A percentile compares a stretch with the other conserved stretches of the same genome.
Conservation (phyloP, 2,888 invertebrate genomes). For the Furcula furcula region DNA sequence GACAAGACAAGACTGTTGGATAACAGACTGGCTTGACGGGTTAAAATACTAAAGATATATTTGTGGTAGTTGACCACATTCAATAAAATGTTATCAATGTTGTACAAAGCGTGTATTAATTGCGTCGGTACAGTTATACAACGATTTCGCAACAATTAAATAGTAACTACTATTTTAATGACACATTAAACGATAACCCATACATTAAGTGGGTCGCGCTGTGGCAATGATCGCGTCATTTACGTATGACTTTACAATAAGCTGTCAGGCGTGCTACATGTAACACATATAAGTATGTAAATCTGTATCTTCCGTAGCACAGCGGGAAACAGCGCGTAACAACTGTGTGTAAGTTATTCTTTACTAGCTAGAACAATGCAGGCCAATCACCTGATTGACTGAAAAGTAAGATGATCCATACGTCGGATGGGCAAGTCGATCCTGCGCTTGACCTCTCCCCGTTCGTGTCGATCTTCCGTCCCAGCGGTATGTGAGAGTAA, state of each 20-base stretch:
- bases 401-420: too few relatives aligned
- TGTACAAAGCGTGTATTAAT: conserved; percentile 3
- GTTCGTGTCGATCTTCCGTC: too few relatives aligned
- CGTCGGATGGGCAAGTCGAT: too few relatives aligned
- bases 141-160: conserved; percentile 3
- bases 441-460: too few relatives aligned
- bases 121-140: neutral
- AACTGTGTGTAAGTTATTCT: too few relatives aligned
- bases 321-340: neutral
- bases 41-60: too few relatives aligned
- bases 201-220: conserved; percentile 4
- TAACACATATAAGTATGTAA: neutral
- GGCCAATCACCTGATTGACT: too few relatives aligned
- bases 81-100: neutral
- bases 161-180: conserved; percentile 6
- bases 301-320: neutral
- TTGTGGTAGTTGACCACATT: too few relatives aligned
- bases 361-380: too few relatives aligned
- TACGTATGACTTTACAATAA: neutral
- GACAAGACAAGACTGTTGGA: too few relatives aligned
- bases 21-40: too few relatives aligned
- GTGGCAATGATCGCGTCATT: neutral
- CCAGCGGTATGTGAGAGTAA: too few relatives aligned
- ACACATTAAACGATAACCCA: conserved; percentile 7
- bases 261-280: neutral